Conservation (phyloP, 1,140 invertebrate species). For the Heliothis subflexa region DNA sequence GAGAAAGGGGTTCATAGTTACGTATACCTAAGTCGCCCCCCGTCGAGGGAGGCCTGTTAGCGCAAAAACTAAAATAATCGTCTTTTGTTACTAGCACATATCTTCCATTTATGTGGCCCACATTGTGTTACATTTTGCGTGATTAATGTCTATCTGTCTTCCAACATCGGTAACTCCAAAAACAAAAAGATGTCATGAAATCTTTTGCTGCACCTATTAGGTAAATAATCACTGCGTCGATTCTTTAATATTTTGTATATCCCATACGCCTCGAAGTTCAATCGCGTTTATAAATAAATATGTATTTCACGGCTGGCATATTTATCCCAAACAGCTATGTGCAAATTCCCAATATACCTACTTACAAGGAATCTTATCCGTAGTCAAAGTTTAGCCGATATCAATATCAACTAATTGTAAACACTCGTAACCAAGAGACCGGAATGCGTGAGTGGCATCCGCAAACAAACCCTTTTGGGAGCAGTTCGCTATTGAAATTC, state of each 20-base stretch:
- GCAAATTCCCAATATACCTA: neutral
- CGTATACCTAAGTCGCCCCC: conserved; percentile 52
- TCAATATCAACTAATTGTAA: conserved; percentile 50
- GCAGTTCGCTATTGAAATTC: conserved; percentile 64
- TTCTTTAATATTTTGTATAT: too few species aligned
- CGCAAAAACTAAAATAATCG: conserved; percentile 44
- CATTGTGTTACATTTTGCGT: too few species aligned
- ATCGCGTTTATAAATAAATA: neutral
- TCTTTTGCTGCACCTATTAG: too few species aligned
- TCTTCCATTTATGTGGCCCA: neutral
- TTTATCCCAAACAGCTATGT: neutral
- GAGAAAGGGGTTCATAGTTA: conserved; percentile 55
- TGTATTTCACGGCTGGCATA: neutral
- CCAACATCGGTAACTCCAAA: too few species aligned
- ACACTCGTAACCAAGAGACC: conserved; percentile 54
- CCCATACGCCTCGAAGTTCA: neutral
- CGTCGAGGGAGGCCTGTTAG: conserved; percentile 10
- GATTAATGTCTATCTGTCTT: too few species aligned
- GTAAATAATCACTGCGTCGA: too few species aligned
- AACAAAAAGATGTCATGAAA: too few species aligned
- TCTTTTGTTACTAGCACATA: neutral
- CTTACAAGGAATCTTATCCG: conserved; percentile 5
- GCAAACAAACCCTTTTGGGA: conserved; percentile 62
- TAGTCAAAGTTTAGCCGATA: conserved; percentile 40
- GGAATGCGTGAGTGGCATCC: conserved; percentile 52